Conservation (phyloP, 2,888 invertebrate species). For the Oegoconia quadripuncta region DNA sequence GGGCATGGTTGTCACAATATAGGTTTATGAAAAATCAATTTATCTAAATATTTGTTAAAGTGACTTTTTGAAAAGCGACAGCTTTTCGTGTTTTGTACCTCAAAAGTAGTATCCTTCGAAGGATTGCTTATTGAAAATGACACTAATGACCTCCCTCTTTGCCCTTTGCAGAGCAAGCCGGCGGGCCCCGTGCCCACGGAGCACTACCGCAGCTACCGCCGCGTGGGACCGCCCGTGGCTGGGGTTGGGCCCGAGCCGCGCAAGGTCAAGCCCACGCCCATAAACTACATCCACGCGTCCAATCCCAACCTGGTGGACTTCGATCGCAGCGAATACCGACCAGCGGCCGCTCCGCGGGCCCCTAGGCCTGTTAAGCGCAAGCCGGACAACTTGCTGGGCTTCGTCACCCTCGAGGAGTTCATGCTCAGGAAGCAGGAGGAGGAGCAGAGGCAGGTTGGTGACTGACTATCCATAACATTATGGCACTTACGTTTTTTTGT, state of each 20-base stretch:
- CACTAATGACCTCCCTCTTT: too few relatives aligned
- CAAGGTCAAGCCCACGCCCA: constrained; percentile 62
- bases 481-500: too few relatives aligned
- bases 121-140: too few relatives aligned
- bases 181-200: constrained; percentile 85
- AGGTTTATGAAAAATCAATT: too few relatives aligned
- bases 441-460: constrained; percentile 57
- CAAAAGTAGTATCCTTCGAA: too few relatives aligned
- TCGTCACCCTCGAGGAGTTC: constrained; percentile 88
- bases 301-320: constrained; percentile 84
- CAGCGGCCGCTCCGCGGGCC: constrained; percentile 15
- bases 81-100: too few relatives aligned
- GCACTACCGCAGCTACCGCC: constrained; percentile 86
- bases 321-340: constrained; percentile 60
- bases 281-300: constrained; percentile 84
- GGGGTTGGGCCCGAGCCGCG: constrained; percentile 21
- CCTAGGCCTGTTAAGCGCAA: constrained; percentile 12
- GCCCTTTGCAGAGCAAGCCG: constrained; percentile 44
- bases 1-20: too few relatives aligned
- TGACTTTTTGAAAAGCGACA: too few relatives aligned
- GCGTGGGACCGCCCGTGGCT: constrained; percentile 17
- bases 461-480: not conserved
- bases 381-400: constrained; percentile 80
- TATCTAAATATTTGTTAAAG: too few relatives aligned
- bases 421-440: constrained; percentile 88